These are phyloP conservation scores for Hydrotaea cyrtoneurina DNA, from an alignment of 2,888 invertebrate species.

Conservation along the genomic window DNA sequence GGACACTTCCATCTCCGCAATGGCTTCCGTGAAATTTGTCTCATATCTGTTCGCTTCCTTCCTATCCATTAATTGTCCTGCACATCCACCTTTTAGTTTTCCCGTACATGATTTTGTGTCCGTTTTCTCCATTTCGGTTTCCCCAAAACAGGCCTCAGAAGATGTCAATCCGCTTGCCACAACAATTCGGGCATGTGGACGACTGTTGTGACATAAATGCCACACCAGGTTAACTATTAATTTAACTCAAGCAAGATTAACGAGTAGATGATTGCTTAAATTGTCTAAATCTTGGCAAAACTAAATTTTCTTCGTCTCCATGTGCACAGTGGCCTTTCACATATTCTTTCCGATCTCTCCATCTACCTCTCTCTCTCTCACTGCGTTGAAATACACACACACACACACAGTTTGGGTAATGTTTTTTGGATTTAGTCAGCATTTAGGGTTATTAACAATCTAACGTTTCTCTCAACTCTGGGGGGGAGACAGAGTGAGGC, in stretches of 20 bases:
- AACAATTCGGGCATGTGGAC: constrained; percentile 22
- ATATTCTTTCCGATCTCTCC: background rate
- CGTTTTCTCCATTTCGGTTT: constrained; percentile 1
- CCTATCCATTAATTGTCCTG: too few relatives aligned
- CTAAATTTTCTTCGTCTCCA: constrained; percentile 48
- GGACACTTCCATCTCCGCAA: too few relatives aligned
- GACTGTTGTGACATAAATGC: constrained; percentile 51
- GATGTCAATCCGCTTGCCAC: constrained; percentile 35
- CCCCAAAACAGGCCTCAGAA: background rate
- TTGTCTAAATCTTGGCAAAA: constrained; percentile 69
- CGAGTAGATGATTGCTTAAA: constrained; percentile 78
- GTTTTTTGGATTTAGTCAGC: constrained; percentile 54
- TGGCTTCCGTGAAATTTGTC: background rate
- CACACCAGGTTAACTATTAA: constrained; percentile 76
- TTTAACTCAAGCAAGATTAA: constrained; percentile 77
- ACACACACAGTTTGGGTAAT: constrained; percentile 18
- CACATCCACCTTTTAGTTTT: background rate
- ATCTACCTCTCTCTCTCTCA: background rate
- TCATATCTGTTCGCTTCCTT: background rate
- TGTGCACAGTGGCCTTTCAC: background rate
- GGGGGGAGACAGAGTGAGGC: background rate
- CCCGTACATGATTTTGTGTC: background rate
- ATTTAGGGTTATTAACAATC: constrained; percentile 66
- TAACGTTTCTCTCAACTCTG: constrained; percentile 50
- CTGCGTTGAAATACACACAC: too few relatives aligned